Evolutionary conservation across 2,888 invertebrate species (phyloP).

Genomic region (Galerucella calmariensis): DNA sequence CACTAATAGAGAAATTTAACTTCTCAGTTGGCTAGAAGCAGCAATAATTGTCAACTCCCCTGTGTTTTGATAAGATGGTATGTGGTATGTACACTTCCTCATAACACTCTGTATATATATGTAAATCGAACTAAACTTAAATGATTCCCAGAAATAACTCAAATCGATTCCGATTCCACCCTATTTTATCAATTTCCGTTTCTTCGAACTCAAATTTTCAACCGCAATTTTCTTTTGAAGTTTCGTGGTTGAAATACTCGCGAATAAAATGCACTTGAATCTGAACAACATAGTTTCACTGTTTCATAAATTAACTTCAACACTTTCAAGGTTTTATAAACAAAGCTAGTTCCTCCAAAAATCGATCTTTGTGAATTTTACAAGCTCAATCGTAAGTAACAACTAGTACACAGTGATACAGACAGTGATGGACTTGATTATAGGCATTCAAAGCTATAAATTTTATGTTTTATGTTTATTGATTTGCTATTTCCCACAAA

Average conservation of each 20-base stretch:
- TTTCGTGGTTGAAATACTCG: background rate
- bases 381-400: conserved; percentile 18
- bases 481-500: background rate
- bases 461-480: background rate
- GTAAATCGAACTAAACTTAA: too few relatives aligned
- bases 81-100: too few relatives aligned
- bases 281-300: conserved; percentile 10
- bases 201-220: too few relatives aligned
- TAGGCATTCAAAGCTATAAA: background rate
- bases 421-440: conserved; percentile 9
- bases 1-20: too few relatives aligned
- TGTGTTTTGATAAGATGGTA: too few relatives aligned
- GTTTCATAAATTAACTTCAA: conserved; percentile 10
- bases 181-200: too few relatives aligned
- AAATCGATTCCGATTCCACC: too few relatives aligned
- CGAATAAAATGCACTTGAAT: conserved; percentile 25
- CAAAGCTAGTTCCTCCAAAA: conserved; percentile 7
- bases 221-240: too few relatives aligned
- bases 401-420: conserved; percentile 40
- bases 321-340: conserved; percentile 24
- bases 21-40: too few relatives aligned
- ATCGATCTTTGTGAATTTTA: conserved; percentile 32
- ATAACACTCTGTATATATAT: too few relatives aligned
- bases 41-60: too few relatives aligned
- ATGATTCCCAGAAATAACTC: too few relatives aligned